Conservation (phyloP, 2,888 invertebrate species). For the Alsophila aescularia region DNA sequence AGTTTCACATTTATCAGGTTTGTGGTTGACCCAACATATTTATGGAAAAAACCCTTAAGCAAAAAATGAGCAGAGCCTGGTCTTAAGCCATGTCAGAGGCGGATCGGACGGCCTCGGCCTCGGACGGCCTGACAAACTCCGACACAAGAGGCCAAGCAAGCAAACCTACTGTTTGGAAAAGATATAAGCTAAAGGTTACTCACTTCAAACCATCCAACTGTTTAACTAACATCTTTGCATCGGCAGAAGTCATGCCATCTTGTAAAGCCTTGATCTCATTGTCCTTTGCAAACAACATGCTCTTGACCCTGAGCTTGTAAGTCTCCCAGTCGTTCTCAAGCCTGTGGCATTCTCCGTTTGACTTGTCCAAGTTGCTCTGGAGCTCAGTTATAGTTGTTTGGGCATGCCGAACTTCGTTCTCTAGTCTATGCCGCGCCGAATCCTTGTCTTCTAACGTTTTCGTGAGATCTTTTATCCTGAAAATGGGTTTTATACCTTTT, state of each 20-base stretch:
- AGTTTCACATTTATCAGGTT: too few relatives aligned
- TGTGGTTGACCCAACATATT: too few relatives aligned
- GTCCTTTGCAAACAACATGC: constrained; percentile 70
- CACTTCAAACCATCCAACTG: constrained; percentile 68
- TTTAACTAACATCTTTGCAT: constrained; percentile 64
- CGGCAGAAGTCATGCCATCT: constrained; percentile 59
- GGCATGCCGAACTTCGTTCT: constrained; percentile 69
- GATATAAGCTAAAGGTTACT: too few relatives aligned
- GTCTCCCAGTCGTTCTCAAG: constrained; percentile 75
- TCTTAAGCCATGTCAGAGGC: too few relatives aligned
- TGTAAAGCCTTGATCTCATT: constrained; percentile 66
- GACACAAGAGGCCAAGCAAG: too few relatives aligned
- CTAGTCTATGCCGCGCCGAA: constrained; percentile 53
- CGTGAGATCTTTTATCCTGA: constrained; percentile 54
- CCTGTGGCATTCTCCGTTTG: constrained; percentile 60
- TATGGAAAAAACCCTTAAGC: too few relatives aligned
- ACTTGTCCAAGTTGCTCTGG: constrained; percentile 59
- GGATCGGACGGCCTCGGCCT: too few relatives aligned
- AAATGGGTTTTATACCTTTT: neutral
- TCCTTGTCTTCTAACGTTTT: constrained; percentile 50
- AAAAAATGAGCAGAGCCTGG: too few relatives aligned
- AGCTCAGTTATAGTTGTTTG: constrained; percentile 61
- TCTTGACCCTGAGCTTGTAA: constrained; percentile 74
- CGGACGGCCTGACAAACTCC: too few relatives aligned
- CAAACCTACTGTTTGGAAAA: neutral